Conservation (phyloP, 1,140 invertebrate genomes). For the Drosophila lacertosa region DNA sequence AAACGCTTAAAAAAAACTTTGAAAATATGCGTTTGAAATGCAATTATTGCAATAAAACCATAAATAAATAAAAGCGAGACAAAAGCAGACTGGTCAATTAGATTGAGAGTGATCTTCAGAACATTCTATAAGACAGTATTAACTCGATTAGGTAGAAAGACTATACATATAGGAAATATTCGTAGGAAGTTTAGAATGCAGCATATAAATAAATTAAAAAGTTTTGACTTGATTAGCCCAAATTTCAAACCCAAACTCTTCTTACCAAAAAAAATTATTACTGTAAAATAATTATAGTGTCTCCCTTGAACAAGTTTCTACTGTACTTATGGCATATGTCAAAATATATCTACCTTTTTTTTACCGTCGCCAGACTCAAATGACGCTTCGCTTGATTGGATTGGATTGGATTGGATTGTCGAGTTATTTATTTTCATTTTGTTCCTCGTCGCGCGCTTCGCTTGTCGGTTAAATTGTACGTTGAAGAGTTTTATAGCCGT, state of each 20-base stretch:
- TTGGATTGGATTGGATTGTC: slow-evolving; percentile 58
- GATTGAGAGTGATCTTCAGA: slow-evolving; percentile 21
- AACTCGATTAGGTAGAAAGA: no score
- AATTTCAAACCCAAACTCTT: no score
- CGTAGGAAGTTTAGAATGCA: no score
- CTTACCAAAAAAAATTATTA: no score
- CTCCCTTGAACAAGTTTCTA: no score
- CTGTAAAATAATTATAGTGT: no score
- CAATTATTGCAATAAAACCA: slow-evolving; percentile 78
- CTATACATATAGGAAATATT: no score
- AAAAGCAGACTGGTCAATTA: slow-evolving; percentile 54
- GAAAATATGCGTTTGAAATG: slow-evolving; percentile 60
- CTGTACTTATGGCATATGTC: slow-evolving; percentile 9
- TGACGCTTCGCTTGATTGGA: slow-evolving; percentile 57
- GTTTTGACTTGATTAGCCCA: no score
- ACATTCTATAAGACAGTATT: no score
- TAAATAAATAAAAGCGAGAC: slow-evolving; percentile 62
- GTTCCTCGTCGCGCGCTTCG: slow-evolving; percentile 49
- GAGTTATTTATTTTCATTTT: slow-evolving; percentile 23
- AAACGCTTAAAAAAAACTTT: slow-evolving; percentile 40
- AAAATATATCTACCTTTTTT: background rate
- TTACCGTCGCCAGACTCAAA: slow-evolving; percentile 45
- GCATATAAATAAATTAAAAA: no score
- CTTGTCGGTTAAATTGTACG: slow-evolving; percentile 68
- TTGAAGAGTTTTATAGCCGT: slow-evolving; percentile 71